Evolutionary conservation across 2,797 vertebrate genomes (phyloP), one percentile per base, ranked within the genome.

Genomic region (Crax fasciolata): DNA sequence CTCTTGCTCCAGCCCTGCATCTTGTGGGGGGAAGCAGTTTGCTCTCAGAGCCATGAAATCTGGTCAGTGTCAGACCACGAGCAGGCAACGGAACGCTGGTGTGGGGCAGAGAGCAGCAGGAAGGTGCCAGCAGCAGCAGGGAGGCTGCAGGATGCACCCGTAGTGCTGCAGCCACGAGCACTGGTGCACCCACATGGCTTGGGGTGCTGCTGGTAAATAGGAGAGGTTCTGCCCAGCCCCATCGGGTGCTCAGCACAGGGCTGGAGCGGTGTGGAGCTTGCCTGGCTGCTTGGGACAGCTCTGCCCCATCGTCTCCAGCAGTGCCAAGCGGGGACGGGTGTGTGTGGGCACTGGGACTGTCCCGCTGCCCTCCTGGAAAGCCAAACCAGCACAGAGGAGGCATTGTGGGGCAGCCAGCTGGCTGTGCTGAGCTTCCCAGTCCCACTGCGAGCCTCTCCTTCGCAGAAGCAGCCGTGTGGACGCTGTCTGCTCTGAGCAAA

Each of bases 331-430:
- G 87, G 87, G 90, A 70, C 39, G 75, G 55, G 55, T 39, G 57
- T 66, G 71, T 3, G 71, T 54, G 84, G 66, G 75, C 19, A 83
- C 76, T 65, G 67, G 75, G 54, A 14, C 65, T 62, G 6, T 27
- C 19, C 11, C 1, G 8, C 38, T 62, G 39, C 49, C 84, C 19
- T 3, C 70, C 87, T 79, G 17, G 43, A 81, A 81, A 44, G 8
- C 35, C 66, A 87, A 63, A 35, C 44, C 51, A 39, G 15, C 17
- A 93, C 87, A 90, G 83, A 94, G 43, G 55, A 77, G 24, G 55
- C 15, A 90, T 77, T 84, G 93, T 87, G 75, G 77, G 80, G 11
- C 30, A 32, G 87, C 90, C 93, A 94, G 90, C 90, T 94, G 93
- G 87, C 90, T 77, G 78, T 54, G 87, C 71, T 35, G 35, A 35